These are phyloP conservation scores for Neelides sp. DNA, from an alignment of 1,140 invertebrate species.

Conservation along the genomic window DNA sequence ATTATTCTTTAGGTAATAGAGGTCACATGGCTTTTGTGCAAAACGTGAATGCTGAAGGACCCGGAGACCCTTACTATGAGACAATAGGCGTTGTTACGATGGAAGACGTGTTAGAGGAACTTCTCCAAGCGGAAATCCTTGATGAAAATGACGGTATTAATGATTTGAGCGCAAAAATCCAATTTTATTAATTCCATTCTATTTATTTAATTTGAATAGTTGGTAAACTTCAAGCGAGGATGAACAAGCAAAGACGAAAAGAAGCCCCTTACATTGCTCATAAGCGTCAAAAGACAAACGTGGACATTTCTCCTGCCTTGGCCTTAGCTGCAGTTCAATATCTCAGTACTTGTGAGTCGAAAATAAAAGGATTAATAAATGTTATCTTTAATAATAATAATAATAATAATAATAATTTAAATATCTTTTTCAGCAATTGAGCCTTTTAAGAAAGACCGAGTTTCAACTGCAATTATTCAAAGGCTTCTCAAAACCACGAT, in stretches of 20 bases:
- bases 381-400: neutral
- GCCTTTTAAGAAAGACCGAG: too few relatives aligned
- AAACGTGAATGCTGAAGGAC: constrained; percentile 34
- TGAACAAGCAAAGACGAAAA: constrained; percentile 8
- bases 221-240: constrained; percentile 11
- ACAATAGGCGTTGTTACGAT: constrained; percentile 40
- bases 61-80: constrained; percentile 40
- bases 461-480: too few relatives aligned
- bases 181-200: neutral
- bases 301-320: constrained; percentile 18
- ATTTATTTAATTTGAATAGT: constrained; percentile 6
- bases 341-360: constrained; percentile 14
- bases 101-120: constrained; percentile 43
- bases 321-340: constrained; percentile 19
- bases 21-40: constrained; percentile 42
- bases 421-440: too few relatives aligned
- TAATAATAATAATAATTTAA: neutral
- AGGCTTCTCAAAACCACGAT: too few relatives aligned
- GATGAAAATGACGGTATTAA: constrained; percentile 27
- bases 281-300: neutral
- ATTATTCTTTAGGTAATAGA: constrained; percentile 30
- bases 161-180: neutral
- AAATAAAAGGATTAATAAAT: neutral
- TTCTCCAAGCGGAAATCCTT: constrained; percentile 36
- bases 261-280: constrained; percentile 10